These are phyloP conservation scores for Capreolus pygargus DNA, from an alignment of 2,113 vertebrate species.

Conservation along the genomic window DNA sequence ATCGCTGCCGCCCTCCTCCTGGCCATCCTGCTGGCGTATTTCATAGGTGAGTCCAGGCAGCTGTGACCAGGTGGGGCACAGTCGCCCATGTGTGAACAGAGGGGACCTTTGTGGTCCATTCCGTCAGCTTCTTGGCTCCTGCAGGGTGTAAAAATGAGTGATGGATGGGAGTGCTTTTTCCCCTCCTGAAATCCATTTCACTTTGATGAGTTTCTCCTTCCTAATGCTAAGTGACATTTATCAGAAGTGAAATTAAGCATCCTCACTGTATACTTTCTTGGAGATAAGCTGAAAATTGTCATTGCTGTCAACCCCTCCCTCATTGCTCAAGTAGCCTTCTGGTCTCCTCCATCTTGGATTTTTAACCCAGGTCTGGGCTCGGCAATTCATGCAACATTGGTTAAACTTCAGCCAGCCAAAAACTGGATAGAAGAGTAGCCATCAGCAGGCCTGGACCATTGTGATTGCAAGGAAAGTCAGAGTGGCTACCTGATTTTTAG, in stretches of 20 bases:
- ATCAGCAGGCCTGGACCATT: not conserved
- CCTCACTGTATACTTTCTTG: not conserved
- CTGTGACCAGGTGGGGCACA: not conserved
- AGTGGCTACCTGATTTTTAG: not conserved
- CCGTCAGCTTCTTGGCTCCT: not conserved
- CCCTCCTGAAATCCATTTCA: constrained; percentile 41
- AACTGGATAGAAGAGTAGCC: not conserved
- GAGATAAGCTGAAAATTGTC: not conserved
- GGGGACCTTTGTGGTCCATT: not conserved
- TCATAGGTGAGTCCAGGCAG: constrained; percentile 90
- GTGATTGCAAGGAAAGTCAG: not conserved
- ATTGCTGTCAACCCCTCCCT: not conserved
- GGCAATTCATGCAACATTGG: not conserved
- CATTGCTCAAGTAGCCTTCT: not conserved
- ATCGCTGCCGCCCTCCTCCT: constrained; percentile 94
- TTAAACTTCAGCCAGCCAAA: not conserved
- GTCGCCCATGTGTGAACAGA: not conserved
- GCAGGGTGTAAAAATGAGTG: not conserved
- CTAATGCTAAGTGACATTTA: constrained; percentile 1
- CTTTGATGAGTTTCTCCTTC: constrained; percentile 52
- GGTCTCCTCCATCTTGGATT: not conserved
- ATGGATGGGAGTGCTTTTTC: constrained; percentile 20
- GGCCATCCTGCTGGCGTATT: constrained; percentile 96
- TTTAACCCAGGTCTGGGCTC: not conserved
- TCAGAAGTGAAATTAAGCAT: constrained; percentile 42